Base-by-base conservation (phyloP, 2,888 invertebrate genomes). In the Meiosimyza decipiens region DNA sequence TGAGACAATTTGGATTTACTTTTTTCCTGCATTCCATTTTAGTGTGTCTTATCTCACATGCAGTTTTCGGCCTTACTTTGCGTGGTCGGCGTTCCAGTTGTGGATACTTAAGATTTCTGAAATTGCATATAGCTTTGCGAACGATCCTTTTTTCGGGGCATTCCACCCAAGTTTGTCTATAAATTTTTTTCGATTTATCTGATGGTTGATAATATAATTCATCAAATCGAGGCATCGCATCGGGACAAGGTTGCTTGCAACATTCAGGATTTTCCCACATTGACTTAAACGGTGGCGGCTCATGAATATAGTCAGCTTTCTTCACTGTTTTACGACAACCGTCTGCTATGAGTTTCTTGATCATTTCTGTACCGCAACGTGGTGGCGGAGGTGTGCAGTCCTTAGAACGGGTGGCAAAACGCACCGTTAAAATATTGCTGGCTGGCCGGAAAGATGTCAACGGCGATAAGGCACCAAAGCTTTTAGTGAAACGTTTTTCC, bases 121-220 rank as follows among this genome's bases (percentile, higher is more conserved):
- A 74, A 33, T 75, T 78, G 66, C 86, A 86, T 1, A 82, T 71
- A 52, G 80, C 81, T 22, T 80, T 79, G 13, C 76, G 75, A 40
- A 79, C 80, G 0, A 80, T 76, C 49, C 73, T n/a, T n/a, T 77
- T 60, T 1, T 81, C 76, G 0, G 86, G 84, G 50, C 86, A 86
- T 15, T 79, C 74, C 0, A 83, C 79, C 86, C 86, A 85, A 5
- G 86, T 85, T 65, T 84, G 86, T 77, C 82, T 83, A 70, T 85
- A 85, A 52, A 75, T 77, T 1, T 83, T 80, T n/a, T 79, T 82
- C 0, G 80, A 76, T 73, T 85, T 84, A 57, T 86, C 82, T 0
- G 81, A 82, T 9, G 79, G 79, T 5, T 80, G 78, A 16, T 83
- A 85, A 60, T 84, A 84, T 12, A 84, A 78, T 4, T 82, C 81